Evolutionary conservation across 2,888 invertebrate species (phyloP), one percentile per base, ranked within the genome.

Genomic region (Pollenia angustigena): DNA sequence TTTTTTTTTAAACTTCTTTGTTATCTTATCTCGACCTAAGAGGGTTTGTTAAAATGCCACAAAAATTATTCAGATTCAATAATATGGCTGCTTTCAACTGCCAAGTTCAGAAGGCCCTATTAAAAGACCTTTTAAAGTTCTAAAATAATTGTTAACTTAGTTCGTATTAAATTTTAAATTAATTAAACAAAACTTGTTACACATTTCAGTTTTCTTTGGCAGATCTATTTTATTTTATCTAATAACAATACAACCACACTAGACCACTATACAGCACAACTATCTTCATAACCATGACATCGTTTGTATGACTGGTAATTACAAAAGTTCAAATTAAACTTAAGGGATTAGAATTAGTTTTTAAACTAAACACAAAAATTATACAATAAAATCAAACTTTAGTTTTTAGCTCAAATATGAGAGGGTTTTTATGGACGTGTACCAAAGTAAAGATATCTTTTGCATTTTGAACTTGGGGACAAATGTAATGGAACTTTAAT

Each of bases 251-350:
- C 46, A 50, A 50, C 48, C 50, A 42, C 12, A 52, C 8, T 11
- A 44, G 50, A 50, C 23, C n/a, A 71, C 18, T 32, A 32, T 32
- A 14, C 32, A 44, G 48, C 7, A 14, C 32, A 44, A 56, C 7
- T 42, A 12, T 16, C 60, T 12, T 16, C 62, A 46, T 18, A 44
- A 54, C 40, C 11, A 42, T 46, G 64, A 44, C 62, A 56, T 48
- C 62, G 48, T 72, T 62, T 9, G 23, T n/a, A 54, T 56, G 11
- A 56, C 48, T 32, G n/a, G 58, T 50, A 75, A 52, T 66, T 50
- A 9, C 44, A 44, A 74, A 81, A 81, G 74, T 81, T 81, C 18
- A 66, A 75, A 75, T 75, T 75, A 81, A 66, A 81, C 74, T 81
- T 58, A 12, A 32, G 66, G 68, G 58, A 81, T 81, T 58, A 68